phyloP scores from a whole-genome alignment of 1,140 invertebrate genomes.

The Trachelipus rathkii region DNA sequence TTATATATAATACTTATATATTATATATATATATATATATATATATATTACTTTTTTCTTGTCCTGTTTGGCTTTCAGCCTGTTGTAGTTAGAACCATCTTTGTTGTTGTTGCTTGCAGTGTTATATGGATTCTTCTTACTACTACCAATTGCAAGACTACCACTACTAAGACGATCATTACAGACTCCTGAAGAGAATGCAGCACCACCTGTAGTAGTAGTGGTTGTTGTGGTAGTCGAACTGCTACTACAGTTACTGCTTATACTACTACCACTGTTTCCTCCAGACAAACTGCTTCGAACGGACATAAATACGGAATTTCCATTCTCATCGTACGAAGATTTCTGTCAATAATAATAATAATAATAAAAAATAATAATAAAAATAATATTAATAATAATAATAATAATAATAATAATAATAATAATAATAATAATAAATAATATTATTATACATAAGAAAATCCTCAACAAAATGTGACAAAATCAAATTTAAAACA shows the following conservation, averaged over 20 bases:
- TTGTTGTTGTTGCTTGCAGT: background rate
- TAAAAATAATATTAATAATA: too few species aligned
- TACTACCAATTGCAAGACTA: background rate
- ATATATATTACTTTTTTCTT: background rate
- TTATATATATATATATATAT: conserved; percentile 2
- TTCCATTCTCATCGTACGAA: background rate
- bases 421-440: too few species aligned
- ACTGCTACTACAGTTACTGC: background rate
- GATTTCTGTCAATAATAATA: too few species aligned
- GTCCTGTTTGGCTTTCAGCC: background rate
- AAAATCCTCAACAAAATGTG: too few species aligned
- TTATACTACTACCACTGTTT: too few species aligned
- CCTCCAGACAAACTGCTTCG: background rate
- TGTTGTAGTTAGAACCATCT: background rate
- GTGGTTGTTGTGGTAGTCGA: background rate
- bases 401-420: too few species aligned
- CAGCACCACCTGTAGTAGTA: background rate
- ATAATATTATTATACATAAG: too few species aligned
- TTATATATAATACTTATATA: background rate
- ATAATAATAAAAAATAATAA: too few species aligned
- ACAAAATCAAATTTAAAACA: too few species aligned
- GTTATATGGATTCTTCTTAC: background rate
- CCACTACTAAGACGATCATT: background rate
- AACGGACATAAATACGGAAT: background rate
- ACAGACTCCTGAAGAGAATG: background rate